Evolutionary conservation across 2,888 invertebrate species (phyloP).

Genomic region (Parasteatoda lunata): DNA sequence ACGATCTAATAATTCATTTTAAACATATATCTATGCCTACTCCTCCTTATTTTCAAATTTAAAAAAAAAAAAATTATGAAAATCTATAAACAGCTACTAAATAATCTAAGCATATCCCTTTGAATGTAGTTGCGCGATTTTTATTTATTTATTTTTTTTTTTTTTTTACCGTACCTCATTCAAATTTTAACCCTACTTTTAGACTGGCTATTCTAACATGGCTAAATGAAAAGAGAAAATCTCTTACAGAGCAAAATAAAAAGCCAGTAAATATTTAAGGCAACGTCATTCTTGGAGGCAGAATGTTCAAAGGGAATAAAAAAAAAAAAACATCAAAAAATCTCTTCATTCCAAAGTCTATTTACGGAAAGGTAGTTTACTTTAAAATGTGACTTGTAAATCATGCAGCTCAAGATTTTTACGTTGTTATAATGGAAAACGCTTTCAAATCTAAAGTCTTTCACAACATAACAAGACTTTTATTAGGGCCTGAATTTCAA

Average conservation of each 20-base stretch:
- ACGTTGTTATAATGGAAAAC: not conserved
- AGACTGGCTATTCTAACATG: not conserved
- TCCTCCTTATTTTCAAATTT: too few relatives aligned
- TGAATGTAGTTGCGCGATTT: too few relatives aligned
- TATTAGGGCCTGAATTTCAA: not conserved
- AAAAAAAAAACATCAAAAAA: not conserved
- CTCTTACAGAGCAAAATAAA: not conserved
- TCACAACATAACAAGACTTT: slow-evolving; percentile 16
- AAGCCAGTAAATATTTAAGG: not conserved
- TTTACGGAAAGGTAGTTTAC: slow-evolving; percentile 19
- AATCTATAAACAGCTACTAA: too few relatives aligned
- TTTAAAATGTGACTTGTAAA: slow-evolving; percentile 24
- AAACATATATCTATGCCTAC: too few relatives aligned
- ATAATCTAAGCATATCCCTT: too few relatives aligned
- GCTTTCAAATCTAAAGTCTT: slow-evolving; percentile 12
- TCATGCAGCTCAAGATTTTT: slow-evolving; percentile 12
- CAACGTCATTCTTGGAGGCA: not conserved
- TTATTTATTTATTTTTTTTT: too few relatives aligned
- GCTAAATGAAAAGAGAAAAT: not conserved
- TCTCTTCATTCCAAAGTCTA: not conserved
- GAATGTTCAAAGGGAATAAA: not conserved
- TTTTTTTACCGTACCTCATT: not conserved
- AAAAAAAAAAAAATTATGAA: too few relatives aligned
- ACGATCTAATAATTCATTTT: too few relatives aligned
- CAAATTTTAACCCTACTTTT: not conserved